phyloP scores from a whole-genome alignment of 2,113 vertebrate species.

The Asarcornis scutulata region DNA sequence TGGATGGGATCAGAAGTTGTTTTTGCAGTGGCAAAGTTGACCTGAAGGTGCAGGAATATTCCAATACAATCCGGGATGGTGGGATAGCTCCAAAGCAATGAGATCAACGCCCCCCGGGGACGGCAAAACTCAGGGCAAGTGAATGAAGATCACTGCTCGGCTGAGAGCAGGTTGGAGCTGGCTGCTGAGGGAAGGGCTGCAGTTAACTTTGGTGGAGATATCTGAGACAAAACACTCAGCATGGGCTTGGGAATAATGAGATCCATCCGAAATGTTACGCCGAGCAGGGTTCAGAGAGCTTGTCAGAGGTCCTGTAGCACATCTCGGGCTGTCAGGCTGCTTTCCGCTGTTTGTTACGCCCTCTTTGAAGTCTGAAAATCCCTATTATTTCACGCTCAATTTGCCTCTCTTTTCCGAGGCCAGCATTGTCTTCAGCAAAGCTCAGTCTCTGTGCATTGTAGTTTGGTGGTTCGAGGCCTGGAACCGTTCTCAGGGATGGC shows the following conservation, averaged over 20 bases:
- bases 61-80: background rate
- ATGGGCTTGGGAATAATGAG: background rate
- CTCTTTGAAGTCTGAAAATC: conserved; percentile 63
- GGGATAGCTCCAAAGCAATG: background rate
- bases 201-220: background rate
- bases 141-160: background rate
- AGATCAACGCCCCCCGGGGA: rapidly evolving
- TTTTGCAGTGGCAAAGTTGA: background rate
- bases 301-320: background rate
- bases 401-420: background rate
- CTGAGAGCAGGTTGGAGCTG: background rate
- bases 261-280: background rate
- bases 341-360: conserved; percentile 10
- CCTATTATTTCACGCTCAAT: conserved; percentile 48
- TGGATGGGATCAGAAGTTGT: background rate
- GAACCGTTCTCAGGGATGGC: conserved; percentile 8
- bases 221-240: background rate
- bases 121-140: background rate
- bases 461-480: background rate
- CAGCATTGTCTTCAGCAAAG: background rate
- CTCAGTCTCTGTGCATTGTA: background rate
- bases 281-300: background rate
- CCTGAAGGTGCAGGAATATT: conserved; percentile 21
- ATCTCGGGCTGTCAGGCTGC: conserved; percentile 18
- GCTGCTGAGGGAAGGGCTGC: conserved; percentile 20